Percentiles rank a stretch among this genome's conserved stretches.
These are phyloP conservation scores for Lampris incognitus DNA, from an alignment of 2,113 vertebrate species.

Conservation along the genomic window DNA sequence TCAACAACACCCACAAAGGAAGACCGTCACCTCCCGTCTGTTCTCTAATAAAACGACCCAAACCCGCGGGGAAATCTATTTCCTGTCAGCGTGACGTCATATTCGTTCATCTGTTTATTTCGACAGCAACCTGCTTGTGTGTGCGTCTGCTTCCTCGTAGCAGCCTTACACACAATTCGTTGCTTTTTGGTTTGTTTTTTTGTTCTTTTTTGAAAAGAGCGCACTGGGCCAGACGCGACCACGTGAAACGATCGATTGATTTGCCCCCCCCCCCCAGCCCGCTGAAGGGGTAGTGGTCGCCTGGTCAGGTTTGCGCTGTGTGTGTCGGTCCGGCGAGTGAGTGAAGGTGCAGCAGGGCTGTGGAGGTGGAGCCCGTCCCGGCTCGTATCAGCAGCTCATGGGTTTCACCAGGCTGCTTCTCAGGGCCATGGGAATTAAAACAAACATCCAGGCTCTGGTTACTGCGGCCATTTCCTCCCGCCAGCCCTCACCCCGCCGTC, in stretches of 20 bases:
- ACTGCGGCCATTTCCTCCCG: conserved; percentile 49
- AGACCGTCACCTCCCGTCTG: conserved; percentile 47
- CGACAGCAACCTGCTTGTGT: conserved; percentile 55
- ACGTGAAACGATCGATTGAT: conserved; percentile 79
- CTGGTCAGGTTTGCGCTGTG: conserved; percentile 26
- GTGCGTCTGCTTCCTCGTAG: conserved; percentile 37
- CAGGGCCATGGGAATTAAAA: conserved; percentile 79
- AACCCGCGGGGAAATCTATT: conserved; percentile 66
- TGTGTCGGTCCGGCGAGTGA: conserved; percentile 40
- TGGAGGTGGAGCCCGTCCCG: conserved; percentile 58
- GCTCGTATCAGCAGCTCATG: conserved; percentile 64
- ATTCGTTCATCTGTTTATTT: conserved; percentile 68
- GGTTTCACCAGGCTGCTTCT: conserved; percentile 74
- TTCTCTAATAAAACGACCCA: conserved; percentile 31
- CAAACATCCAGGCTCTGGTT: conserved; percentile 72
- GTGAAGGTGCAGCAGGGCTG: conserved; percentile 43
- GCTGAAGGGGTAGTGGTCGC: conserved; percentile 41
- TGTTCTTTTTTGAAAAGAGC: conserved; percentile 27
- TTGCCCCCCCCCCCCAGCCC: conserved; percentile 13
- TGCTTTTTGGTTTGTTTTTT: background rate
- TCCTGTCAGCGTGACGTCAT: conserved; percentile 55
- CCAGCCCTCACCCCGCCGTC: conserved; percentile 6
- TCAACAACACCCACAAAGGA: conserved; percentile 46
- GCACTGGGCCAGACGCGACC: conserved; percentile 45
- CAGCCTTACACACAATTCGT: conserved; percentile 30